Percentiles rank a stretch among this genome's conserved stretches.
These are phyloP conservation scores for Schlechtendalia chinensis DNA, from an alignment of 1,140 invertebrate species.

Conservation along the genomic window DNA sequence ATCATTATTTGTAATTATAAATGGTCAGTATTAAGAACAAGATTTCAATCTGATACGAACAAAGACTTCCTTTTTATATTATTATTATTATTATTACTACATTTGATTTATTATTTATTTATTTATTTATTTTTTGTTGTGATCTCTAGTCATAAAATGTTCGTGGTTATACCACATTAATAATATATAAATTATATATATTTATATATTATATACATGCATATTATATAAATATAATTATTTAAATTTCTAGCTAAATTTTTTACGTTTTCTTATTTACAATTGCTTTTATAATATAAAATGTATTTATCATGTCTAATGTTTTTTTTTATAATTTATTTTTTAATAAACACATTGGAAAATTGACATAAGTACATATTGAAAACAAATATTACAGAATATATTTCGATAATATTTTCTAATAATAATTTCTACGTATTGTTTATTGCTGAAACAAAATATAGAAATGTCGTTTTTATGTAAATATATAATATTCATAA, in stretches of 20 bases:
- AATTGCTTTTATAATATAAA: constrained; percentile 33
- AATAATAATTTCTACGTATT: no score
- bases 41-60: constrained; percentile 36
- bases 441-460: no score
- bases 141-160: constrained; percentile 37
- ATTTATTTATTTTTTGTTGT: constrained; percentile 24
- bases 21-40: constrained; percentile 32
- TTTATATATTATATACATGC: neutral
- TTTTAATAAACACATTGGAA: no score
- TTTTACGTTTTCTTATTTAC: constrained; percentile 23
- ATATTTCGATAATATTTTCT: no score
- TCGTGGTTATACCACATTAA: constrained; percentile 17
- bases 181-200: neutral
- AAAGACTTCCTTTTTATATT: constrained; percentile 37
- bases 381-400: no score
- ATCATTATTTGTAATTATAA: constrained; percentile 4
- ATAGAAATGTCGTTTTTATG: no score
- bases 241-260: constrained; percentile 22
- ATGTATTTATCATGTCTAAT: constrained; percentile 17
- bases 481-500: no score
- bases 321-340: neutral
- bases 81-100: neutral
- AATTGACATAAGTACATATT: no score
- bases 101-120: neutral
- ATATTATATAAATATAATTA: neutral